These are phyloP conservation scores for Trichoplusia ni DNA, from an alignment of 1,140 invertebrate species.

Conservation along the genomic window DNA sequence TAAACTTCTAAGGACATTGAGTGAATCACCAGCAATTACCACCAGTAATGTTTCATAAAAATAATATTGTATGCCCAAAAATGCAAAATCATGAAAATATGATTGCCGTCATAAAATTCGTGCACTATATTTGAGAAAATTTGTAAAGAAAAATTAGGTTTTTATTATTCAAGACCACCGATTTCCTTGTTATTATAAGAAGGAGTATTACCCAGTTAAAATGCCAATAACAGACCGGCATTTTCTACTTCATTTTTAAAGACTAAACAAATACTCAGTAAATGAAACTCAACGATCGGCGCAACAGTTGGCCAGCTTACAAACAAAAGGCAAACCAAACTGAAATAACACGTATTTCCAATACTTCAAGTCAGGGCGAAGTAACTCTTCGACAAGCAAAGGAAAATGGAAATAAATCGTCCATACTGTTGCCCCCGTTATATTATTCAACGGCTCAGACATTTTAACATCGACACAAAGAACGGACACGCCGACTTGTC, in stretches of 20 bases:
- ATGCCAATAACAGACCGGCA: background rate
- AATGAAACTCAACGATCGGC: background rate
- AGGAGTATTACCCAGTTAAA: no score
- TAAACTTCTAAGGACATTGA: no score
- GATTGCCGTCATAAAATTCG: no score
- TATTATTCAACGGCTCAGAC: constrained; percentile 31
- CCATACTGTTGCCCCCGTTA: constrained; percentile 16
- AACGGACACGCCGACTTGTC: constrained; percentile 8
- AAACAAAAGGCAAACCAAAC: background rate
- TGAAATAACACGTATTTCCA: constrained; percentile 8
- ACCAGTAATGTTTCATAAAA: no score
- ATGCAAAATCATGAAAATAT: no score
- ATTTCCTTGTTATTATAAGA: no score
- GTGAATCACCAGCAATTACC: no score
- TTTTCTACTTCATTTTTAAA: background rate
- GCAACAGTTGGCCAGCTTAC: constrained; percentile 5
- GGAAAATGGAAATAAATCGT: constrained; percentile 37
- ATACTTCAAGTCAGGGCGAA: background rate
- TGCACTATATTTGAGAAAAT: no score
- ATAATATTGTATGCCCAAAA: no score
- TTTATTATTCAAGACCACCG: no score
- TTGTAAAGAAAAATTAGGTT: no score
- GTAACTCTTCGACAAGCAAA: constrained; percentile 23
- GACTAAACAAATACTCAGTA: background rate
- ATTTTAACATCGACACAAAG: constrained; percentile 5